A percentile compares a stretch with the other conserved stretches of the same genome.
phyloP scores from a whole-genome alignment of 2,797 vertebrate genomes.

The Scolopax bukidnonensis region DNA sequence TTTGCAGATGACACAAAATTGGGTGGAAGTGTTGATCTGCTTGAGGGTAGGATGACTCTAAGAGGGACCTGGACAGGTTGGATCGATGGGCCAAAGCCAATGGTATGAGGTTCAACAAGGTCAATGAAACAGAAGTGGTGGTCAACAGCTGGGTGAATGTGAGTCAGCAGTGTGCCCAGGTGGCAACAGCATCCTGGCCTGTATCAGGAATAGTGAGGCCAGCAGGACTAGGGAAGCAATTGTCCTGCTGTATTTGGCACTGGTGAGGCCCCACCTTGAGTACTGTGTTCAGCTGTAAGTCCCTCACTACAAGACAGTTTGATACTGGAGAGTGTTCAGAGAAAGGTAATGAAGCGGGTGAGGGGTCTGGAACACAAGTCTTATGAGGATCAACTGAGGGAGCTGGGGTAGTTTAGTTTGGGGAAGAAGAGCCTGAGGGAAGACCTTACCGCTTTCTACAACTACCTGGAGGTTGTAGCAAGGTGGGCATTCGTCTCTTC shows the following conservation, averaged over 20 bases:
- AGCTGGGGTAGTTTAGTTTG: neutral
- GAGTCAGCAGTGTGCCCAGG: neutral
- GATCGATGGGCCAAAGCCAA: neutral
- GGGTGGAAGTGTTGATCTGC: neutral
- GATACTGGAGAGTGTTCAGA: neutral
- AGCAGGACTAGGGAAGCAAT: neutral
- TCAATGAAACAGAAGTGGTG: neutral
- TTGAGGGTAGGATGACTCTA: neutral
- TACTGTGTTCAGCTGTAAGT: neutral
- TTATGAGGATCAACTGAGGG: neutral
- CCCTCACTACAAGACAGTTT: neutral
- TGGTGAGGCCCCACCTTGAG: neutral
- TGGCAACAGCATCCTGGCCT: neutral
- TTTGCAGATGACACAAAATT: neutral
- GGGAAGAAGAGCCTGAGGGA: neutral
- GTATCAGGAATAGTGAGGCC: neutral
- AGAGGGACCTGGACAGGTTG: neutral
- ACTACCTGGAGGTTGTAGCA: neutral
- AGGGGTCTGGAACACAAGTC: neutral
- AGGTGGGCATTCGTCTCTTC: neutral
- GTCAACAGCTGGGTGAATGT: neutral
- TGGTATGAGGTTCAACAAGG: neutral
- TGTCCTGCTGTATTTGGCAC: neutral
- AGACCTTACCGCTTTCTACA: neutral
- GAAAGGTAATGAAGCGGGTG: neutral